Evolutionary conservation across 2,113 vertebrate genomes (phyloP).

Genomic region (Ginglymostoma cirratum): DNA sequence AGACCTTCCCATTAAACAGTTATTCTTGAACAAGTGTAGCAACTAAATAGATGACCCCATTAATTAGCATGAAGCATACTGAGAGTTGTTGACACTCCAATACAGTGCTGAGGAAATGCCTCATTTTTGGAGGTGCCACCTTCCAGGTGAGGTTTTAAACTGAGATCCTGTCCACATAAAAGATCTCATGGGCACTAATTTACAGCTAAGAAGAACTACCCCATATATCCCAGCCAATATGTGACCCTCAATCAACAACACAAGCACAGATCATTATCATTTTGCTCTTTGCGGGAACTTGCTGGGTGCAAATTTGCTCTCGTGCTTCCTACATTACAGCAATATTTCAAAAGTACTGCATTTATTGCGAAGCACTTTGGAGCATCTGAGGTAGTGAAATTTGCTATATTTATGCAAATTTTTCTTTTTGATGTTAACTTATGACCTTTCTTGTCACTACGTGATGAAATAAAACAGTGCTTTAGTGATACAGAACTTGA

Average conservation of each 20-base stretch:
- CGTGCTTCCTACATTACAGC: neutral
- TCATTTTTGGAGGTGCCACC: neutral
- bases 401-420: neutral
- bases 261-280: neutral
- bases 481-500: too few species aligned
- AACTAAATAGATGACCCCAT: neutral
- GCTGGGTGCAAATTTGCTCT: neutral
- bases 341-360: neutral
- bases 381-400: neutral
- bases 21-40: neutral
- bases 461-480: neutral
- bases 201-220: neutral
- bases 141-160: neutral
- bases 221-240: neutral
- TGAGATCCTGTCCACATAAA: neutral
- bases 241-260: neutral
- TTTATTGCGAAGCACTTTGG: neutral
- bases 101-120: neutral
- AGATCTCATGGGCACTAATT: neutral
- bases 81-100: neutral
- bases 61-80: neutral
- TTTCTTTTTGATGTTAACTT: neutral
- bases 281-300: neutral
- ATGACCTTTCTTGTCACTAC: neutral
- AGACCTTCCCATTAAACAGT: neutral